Evolutionary conservation across 1,140 invertebrate species (phyloP).

Genomic region (Caenorhabditis brenneri): DNA sequence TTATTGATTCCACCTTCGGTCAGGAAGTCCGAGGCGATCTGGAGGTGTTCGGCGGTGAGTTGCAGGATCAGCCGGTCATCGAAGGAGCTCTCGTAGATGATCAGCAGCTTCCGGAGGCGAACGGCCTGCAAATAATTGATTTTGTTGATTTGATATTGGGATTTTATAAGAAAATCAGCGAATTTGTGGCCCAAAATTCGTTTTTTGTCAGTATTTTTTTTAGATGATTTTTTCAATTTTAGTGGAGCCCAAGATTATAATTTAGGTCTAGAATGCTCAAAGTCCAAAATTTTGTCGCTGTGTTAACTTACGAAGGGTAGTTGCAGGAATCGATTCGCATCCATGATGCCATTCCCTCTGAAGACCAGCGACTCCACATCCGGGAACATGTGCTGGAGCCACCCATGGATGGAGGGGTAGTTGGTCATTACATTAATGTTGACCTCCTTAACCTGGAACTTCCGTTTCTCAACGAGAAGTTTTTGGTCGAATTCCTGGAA

Average conservation of each 20-base stretch:
- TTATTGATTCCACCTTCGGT: not conserved
- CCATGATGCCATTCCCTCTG: not conserved
- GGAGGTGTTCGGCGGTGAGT: not conserved
- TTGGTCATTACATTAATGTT: not conserved
- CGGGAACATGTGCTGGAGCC: not conserved
- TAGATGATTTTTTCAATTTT: no score
- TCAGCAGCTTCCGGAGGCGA: not conserved
- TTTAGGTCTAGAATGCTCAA: no score
- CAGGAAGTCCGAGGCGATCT: not conserved
- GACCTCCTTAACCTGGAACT: not conserved
- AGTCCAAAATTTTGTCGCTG: no score
- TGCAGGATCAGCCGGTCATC: not conserved
- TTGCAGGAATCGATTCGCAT: constrained; percentile 2
- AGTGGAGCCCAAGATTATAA: no score
- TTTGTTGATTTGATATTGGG: no score
- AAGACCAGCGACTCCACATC: not conserved
- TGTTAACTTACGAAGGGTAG: constrained; percentile 13
- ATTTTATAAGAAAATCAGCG: no score
- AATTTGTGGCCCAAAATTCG: no score
- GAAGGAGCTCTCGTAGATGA: constrained; percentile 6
- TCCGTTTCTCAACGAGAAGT: not conserved
- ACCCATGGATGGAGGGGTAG: constrained; percentile 2
- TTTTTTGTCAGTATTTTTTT: no score
- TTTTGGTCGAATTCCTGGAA: constrained; percentile 36
- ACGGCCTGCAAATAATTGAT: not conserved